phyloP scores from a whole-genome alignment of 1,140 invertebrate genomes.

The Drosophila baimaii region DNA sequence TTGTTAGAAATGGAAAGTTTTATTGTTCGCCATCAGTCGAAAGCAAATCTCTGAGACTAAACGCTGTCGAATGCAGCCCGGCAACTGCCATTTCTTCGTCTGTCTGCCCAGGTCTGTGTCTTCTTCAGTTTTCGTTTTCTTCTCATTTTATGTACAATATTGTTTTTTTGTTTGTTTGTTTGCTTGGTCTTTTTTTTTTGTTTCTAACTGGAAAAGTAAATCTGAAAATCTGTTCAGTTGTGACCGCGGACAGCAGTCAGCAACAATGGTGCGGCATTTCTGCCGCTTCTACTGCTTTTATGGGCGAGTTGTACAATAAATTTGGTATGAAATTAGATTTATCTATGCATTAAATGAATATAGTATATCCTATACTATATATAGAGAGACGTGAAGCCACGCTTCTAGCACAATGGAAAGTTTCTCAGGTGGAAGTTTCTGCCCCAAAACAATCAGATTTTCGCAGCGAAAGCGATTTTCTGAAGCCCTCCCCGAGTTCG shows the following conservation, averaged over 20 bases:
- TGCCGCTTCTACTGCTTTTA: conserved; percentile 25
- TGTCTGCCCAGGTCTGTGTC: background rate
- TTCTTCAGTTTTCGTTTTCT: conserved; percentile 29
- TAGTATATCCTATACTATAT: conserved; percentile 41
- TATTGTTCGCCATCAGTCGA: conserved; percentile 68
- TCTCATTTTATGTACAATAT: conserved; percentile 24
- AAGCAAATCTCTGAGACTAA: conserved; percentile 74
- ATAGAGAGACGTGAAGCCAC: conserved; percentile 11
- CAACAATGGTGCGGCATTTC: conserved; percentile 38
- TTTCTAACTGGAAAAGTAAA: conserved; percentile 65
- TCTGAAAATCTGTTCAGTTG: conserved; percentile 73
- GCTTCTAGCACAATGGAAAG: conserved; percentile 53
- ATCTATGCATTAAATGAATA: conserved; percentile 45
- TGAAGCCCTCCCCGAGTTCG: conserved; percentile 44
- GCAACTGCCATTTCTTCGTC: conserved; percentile 38
- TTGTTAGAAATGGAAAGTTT: conserved; percentile 81
- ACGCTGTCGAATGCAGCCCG: conserved; percentile 64
- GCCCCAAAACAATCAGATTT: conserved; percentile 25
- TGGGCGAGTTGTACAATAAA: conserved; percentile 46
- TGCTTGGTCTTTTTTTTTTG: conserved; percentile 34
- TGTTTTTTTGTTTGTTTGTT: conserved; percentile 14
- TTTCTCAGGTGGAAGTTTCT: conserved; percentile 23
- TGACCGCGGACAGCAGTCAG: conserved; percentile 35
- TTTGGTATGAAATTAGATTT: conserved; percentile 50
- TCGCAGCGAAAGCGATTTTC: conserved; percentile 38